These are phyloP conservation scores for Corticium candelabrum DNA, from an alignment of 37 sponge, comb jelly and placozoan genomes.

Conservation along the genomic window DNA sequence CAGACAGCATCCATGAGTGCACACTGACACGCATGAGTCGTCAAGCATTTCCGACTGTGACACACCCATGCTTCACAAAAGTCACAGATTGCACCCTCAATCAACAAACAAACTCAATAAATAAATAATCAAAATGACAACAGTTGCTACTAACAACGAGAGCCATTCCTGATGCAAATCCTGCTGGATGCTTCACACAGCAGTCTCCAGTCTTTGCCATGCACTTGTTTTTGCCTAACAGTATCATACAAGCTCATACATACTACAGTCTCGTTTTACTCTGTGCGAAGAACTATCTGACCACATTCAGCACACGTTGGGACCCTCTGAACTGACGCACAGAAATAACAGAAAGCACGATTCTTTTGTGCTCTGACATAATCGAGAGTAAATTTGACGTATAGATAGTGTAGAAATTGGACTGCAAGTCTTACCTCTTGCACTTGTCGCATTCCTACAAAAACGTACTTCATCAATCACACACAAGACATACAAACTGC, in stretches of 20 bases:
- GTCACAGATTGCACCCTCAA: conserved; percentile 97
- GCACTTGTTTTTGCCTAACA: conserved; percentile 86
- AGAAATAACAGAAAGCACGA: conserved; percentile 97
- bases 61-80: conserved; percentile 99
- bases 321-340: conserved; percentile 65
- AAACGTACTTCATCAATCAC: no score
- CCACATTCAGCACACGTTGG: conserved; percentile 92
- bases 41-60: conserved; percentile 87
- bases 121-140: background rate
- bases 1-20: conserved; percentile 78
- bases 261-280: background rate
- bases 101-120: background rate
- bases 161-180: conserved; percentile 68
- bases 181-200: conserved; percentile 78
- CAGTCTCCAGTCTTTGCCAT: conserved; percentile 92
- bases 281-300: conserved; percentile 3
- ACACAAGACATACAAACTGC: no score
- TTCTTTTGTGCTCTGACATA: conserved; percentile 75
- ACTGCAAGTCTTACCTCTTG: conserved; percentile 30
- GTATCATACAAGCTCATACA: background rate
- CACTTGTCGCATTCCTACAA: conserved; percentile 87
- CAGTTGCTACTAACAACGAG: conserved; percentile 60
- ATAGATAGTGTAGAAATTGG: no score
- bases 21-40: conserved; percentile 91
- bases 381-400: background rate